These are phyloP conservation scores for Formica aserva DNA, from an alignment of 2,888 invertebrate genomes.

Conservation along the genomic window DNA sequence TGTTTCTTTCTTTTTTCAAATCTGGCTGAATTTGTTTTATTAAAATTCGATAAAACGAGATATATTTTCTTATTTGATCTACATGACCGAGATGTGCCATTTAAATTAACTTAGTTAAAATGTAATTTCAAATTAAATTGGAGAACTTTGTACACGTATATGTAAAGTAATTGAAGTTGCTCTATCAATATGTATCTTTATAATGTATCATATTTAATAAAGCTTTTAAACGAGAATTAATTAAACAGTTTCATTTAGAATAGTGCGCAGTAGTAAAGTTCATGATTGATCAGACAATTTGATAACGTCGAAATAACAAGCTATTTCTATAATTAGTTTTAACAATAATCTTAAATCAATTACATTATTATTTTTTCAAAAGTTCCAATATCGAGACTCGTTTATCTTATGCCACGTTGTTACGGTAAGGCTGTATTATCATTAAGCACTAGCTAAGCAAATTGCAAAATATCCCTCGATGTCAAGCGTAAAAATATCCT, in stretches of 20 bases:
- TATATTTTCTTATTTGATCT: background rate
- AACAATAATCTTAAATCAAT: background rate
- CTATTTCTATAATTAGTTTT: background rate
- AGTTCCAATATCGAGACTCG: background rate
- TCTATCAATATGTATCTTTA: background rate
- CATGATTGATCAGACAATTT: background rate
- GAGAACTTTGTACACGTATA: background rate
- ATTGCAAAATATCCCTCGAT: background rate
- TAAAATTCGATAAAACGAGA: background rate
- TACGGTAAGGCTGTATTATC: background rate
- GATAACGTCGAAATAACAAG: background rate
- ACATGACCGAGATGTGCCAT: background rate
- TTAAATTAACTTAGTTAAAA: background rate
- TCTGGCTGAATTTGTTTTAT: background rate
- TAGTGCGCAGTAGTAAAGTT: background rate
- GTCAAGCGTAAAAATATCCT: background rate
- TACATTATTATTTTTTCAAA: background rate
- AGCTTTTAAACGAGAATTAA: conserved; percentile 16
- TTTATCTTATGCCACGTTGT: background rate
- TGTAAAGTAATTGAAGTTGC: background rate
- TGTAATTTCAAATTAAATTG: background rate
- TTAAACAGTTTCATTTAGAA: background rate
- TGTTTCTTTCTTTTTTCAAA: background rate
- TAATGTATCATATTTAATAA: conserved; percentile 9
- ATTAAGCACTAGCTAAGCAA: conserved; percentile 14